These are phyloP conservation scores for Epicauta chinensis DNA, from an alignment of 1,140 invertebrate genomes.

Conservation along the genomic window DNA sequence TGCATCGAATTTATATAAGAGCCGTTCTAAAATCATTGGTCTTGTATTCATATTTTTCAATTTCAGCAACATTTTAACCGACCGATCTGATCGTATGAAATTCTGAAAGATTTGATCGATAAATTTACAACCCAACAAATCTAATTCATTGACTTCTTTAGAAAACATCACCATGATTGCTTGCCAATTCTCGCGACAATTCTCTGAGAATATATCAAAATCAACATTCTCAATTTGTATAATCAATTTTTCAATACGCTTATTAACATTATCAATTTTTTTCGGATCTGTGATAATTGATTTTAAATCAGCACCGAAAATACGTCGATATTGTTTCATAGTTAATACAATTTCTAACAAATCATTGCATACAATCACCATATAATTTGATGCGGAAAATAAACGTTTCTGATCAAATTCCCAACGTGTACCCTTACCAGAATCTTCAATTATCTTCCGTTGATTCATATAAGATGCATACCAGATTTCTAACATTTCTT, in stretches of 20 bases:
- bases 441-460: constrained; percentile 71
- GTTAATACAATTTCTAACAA: constrained; percentile 67
- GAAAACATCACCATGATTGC: constrained; percentile 70
- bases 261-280: constrained; percentile 74
- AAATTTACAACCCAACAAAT: constrained; percentile 75
- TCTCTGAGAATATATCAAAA: constrained; percentile 73
- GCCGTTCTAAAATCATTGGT: constrained; percentile 59
- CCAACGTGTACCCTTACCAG: constrained; percentile 77
- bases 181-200: constrained; percentile 77
- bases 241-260: constrained; percentile 64
- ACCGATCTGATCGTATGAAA: constrained; percentile 67
- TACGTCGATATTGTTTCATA: constrained; percentile 80
- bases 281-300: constrained; percentile 77
- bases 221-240: constrained; percentile 66
- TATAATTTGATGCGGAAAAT: constrained; percentile 79
- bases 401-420: constrained; percentile 79
- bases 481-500: constrained; percentile 70
- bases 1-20: constrained; percentile 76
- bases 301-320: constrained; percentile 80
- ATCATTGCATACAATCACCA: constrained; percentile 70
- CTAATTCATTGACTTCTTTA: constrained; percentile 63
- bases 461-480: constrained; percentile 66
- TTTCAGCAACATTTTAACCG: constrained; percentile 71
- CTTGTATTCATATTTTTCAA: constrained; percentile 74
- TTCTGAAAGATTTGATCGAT: constrained; percentile 80